A percentile compares a stretch with the other conserved stretches of the same genome.
These are phyloP conservation scores for Sibirionetta formosa DNA, from an alignment of 2,797 vertebrate genomes.

Conservation along the genomic window DNA sequence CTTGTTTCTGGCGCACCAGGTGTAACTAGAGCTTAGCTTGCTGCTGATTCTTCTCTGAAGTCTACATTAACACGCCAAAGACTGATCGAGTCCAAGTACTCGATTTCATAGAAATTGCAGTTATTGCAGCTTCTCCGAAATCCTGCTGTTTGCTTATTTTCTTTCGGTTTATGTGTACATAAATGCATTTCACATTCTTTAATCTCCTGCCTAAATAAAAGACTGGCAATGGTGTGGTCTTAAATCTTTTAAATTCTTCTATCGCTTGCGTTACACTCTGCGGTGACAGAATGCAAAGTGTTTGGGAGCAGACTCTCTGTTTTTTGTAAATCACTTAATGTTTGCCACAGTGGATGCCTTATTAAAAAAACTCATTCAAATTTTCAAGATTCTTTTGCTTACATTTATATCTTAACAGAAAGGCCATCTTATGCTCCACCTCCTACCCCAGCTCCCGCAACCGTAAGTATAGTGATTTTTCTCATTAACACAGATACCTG, in stretches of 20 bases:
- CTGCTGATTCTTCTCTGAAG: neutral
- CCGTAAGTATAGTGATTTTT: slow-evolving; percentile 92
- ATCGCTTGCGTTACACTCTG: neutral
- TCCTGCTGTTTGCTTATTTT: neutral
- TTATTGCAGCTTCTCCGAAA: neutral
- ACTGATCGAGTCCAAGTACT: too few relatives aligned
- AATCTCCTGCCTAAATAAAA: neutral
- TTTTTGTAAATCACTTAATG: neutral
- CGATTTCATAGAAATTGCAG: neutral
- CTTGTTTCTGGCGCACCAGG: neutral
- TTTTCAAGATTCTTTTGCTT: slow-evolving; percentile 70
- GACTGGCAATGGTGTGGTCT: neutral
- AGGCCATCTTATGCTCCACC: slow-evolving; percentile 97
- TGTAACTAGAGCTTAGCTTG: neutral
- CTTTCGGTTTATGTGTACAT: neutral
- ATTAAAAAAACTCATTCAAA: fast-evolving
- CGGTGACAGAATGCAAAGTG: neutral
- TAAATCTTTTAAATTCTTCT: neutral
- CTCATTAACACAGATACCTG: slow-evolving; percentile 77
- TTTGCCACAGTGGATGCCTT: neutral
- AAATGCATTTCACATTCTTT: neutral
- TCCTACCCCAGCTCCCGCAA: slow-evolving; percentile 95
- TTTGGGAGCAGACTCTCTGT: neutral
- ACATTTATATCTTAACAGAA: slow-evolving; percentile 86
- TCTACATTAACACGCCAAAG: too few relatives aligned